These are phyloP conservation scores for Drosophila sp. DNA, from an alignment of 1,140 invertebrate genomes.

Conservation along the genomic window DNA sequence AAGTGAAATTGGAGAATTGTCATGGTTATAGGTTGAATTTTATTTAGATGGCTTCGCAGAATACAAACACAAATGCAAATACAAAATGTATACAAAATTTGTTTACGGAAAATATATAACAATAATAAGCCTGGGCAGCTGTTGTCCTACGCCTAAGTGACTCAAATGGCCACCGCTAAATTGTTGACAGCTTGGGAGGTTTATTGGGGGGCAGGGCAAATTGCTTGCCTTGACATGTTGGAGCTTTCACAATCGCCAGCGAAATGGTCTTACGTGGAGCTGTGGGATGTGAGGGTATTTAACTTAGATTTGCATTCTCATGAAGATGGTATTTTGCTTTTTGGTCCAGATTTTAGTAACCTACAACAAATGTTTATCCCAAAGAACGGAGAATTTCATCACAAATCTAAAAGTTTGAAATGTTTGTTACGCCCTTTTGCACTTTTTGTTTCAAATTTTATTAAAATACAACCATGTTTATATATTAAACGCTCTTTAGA, in stretches of 20 bases:
- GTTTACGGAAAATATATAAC: slow-evolving; percentile 18
- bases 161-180: slow-evolving; percentile 31
- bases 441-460: too few relatives aligned
- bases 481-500: too few relatives aligned
- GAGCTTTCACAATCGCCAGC: slow-evolving; percentile 12
- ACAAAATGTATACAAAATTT: slow-evolving; percentile 28
- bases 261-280: slow-evolving; percentile 10
- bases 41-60: slow-evolving; percentile 28
- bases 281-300: slow-evolving; percentile 19
- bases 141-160: slow-evolving; percentile 10
- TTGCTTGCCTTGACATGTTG: slow-evolving; percentile 35
- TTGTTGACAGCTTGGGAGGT: slow-evolving; percentile 52
- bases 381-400: too few relatives aligned
- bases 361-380: too few relatives aligned
- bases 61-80: slow-evolving; percentile 22
- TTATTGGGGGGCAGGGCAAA: not conserved
- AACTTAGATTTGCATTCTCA: slow-evolving; percentile 9
- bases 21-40: slow-evolving; percentile 23
- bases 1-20: slow-evolving; percentile 13
- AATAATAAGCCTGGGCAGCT: slow-evolving; percentile 32
- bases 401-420: too few relatives aligned
- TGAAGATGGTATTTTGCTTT: not conserved
- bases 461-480: too few relatives aligned
- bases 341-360: too few relatives aligned
- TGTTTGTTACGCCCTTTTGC: too few relatives aligned